These are phyloP conservation scores for Ariolimax columbianus DNA, from an alignment of 2,888 invertebrate genomes.

Conservation along the genomic window DNA sequence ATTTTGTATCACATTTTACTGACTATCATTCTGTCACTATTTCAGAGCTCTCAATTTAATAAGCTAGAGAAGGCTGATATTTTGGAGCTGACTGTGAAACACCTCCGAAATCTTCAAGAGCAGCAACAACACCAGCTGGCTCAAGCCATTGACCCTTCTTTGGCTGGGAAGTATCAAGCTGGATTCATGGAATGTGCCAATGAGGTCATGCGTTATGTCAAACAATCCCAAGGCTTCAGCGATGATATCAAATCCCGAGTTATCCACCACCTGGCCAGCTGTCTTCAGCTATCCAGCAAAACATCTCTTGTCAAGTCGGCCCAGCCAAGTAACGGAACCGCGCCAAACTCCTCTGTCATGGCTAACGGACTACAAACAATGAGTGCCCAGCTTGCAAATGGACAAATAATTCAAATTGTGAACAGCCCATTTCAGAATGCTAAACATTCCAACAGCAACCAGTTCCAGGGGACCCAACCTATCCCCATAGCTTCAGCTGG, in stretches of 20 bases:
- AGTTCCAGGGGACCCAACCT: constrained; percentile 14
- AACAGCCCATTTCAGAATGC: background rate
- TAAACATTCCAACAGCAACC: background rate
- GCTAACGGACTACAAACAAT: background rate
- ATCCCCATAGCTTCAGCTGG: constrained; percentile 9
- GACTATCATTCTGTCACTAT: constrained; percentile 23
- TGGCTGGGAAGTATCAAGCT: constrained; percentile 69
- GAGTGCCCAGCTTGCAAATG: constrained; percentile 34
- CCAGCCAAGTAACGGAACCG: background rate
- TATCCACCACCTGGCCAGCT: constrained; percentile 69
- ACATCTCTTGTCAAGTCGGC: constrained; percentile 26
- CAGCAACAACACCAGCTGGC: constrained; percentile 60
- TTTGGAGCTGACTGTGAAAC: constrained; percentile 77
- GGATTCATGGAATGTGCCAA: constrained; percentile 76
- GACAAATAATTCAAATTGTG: constrained; percentile 49
- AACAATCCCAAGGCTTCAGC: constrained; percentile 67
- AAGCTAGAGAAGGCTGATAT: constrained; percentile 78
- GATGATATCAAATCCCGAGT: constrained; percentile 68
- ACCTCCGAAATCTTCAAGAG: constrained; percentile 71
- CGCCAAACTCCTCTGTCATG: background rate
- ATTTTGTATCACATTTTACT: no score
- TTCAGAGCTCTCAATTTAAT: constrained; percentile 76
- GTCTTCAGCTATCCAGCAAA: constrained; percentile 53
- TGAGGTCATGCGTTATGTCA: constrained; percentile 74
- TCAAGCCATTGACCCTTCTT: constrained; percentile 54